Evolutionary conservation across 2,888 invertebrate species (phyloP), one percentile per base, ranked within the genome.

Genomic region (Frankliniella intonsa): DNA sequence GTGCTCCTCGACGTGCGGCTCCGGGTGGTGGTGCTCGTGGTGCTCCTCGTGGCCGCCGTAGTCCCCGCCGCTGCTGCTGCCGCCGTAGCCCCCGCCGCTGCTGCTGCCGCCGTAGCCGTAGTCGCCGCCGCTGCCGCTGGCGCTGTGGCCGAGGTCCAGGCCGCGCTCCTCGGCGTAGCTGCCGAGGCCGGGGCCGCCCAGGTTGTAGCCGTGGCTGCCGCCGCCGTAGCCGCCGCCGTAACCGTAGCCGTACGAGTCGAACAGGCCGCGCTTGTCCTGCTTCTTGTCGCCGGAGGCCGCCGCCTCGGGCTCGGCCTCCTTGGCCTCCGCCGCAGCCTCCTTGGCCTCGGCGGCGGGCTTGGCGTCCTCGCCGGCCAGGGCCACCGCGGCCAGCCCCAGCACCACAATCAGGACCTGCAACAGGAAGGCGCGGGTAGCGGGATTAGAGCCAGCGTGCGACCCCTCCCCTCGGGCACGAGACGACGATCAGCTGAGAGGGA

Each of bases 1-100:
- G 86, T 90, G 92, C 84, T 91, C 92, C 86, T 93, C 93, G 82
- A 94, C 94, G 82, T 92, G 94, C 87, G 93, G 93, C 85, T 89
- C 93, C 89, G 90, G 93, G 84, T 89, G 93, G 88, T 89, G 92
- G 88, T 88, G 89, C 81, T 17, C 87, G 84, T 0, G 90, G 88
- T n/a, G 90, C 62, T 89, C 88, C 83, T 83, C 50, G 76, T 88
- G 89, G 80, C 90, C 89, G 27, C 87, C 86, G 81, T 88, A 86
- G 81, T 86, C 85, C 25, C 85, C 83, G 49, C 85, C 85, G 81
- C 85, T 85, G 65, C 84, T 83, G 50, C 84, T 84, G 65, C 83
- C 84, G 88, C 88, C 14, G 87, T 88, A 0, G 89, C 88, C 84
- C 89, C 88, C 82, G 92, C 90, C 22, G 69, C 69, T 22, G 22